Conservation (phyloP, 2,113 vertebrate species). For the Perca fluviatilis region DNA sequence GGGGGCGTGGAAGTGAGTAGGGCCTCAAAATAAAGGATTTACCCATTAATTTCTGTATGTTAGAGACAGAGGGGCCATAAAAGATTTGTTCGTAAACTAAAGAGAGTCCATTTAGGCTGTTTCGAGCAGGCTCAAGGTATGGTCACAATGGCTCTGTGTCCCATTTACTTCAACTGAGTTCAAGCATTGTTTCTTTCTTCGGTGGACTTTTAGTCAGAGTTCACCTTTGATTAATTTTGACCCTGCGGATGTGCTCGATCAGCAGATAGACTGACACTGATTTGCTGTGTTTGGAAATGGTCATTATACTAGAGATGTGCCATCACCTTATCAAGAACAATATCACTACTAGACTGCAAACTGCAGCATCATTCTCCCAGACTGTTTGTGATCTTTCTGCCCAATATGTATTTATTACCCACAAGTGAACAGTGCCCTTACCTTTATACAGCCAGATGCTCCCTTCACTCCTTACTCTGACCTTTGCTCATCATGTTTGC, state of each 20-base stretch:
- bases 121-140: not conserved
- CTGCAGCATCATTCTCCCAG: not conserved
- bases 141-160: not conserved
- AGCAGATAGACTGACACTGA: not conserved
- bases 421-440: not conserved
- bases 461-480: not conserved
- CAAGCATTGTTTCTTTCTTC: not conserved
- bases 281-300: not conserved
- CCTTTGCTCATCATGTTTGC: no score
- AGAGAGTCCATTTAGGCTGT: not conserved
- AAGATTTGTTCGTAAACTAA: constrained; percentile 6
- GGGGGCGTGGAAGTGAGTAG: constrained; percentile 18
- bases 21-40: constrained; percentile 15
- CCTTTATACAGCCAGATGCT: not conserved
- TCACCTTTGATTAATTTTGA: not conserved
- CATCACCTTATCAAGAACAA: not conserved
- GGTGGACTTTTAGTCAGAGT: not conserved
- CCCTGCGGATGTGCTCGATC: not conserved
- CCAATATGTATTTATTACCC: not conserved
- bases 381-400: not conserved
- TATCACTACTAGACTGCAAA: not conserved
- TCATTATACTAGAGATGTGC: not conserved
- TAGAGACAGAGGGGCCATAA: constrained; percentile 2
- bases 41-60: constrained; percentile 30
- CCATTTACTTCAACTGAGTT: not conserved